Conservation (phyloP, 2,888 invertebrate genomes). For the Heliconius ismenius region DNA sequence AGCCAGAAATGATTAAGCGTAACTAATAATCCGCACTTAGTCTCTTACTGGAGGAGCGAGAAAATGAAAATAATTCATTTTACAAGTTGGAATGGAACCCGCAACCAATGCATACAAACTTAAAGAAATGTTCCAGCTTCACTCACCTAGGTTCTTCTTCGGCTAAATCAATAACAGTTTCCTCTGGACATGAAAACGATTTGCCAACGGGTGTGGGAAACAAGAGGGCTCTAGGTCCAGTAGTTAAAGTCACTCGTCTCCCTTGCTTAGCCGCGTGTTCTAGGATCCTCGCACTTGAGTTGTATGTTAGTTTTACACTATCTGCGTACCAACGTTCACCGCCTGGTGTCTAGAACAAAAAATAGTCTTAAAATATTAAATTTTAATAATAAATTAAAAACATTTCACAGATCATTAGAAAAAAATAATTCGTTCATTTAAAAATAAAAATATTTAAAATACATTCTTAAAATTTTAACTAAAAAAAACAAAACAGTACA, state of each 20-base stretch:
- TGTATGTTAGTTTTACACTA: conserved; percentile 88
- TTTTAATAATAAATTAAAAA: background rate
- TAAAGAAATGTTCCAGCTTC: background rate
- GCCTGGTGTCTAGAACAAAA: conserved; percentile 87
- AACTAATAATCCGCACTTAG: too few relatives aligned
- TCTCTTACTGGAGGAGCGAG: too few relatives aligned
- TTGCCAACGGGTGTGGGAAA: conserved; percentile 94
- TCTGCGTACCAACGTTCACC: conserved; percentile 95
- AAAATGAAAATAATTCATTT: too few relatives aligned
- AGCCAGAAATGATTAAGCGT: too few relatives aligned
- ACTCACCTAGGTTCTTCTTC: conserved; percentile 76
- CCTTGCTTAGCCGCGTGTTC: conserved; percentile 83
- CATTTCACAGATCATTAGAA: too few relatives aligned
- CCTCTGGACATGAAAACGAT: conserved; percentile 89
- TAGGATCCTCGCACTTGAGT: conserved; percentile 83
- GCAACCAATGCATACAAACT: too few relatives aligned
- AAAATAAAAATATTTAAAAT: too few relatives aligned
- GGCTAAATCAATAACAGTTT: conserved; percentile 84
- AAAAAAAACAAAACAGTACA: too few relatives aligned
- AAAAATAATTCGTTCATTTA: too few relatives aligned
- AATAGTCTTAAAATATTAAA: background rate
- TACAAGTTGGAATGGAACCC: too few relatives aligned
- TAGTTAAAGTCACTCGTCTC: conserved; percentile 77
- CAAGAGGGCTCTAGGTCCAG: conserved; percentile 83
- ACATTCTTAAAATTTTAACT: too few relatives aligned